Evolutionary conservation across 2,888 invertebrate species (phyloP).

Genomic region (Andrena trimmerana): DNA sequence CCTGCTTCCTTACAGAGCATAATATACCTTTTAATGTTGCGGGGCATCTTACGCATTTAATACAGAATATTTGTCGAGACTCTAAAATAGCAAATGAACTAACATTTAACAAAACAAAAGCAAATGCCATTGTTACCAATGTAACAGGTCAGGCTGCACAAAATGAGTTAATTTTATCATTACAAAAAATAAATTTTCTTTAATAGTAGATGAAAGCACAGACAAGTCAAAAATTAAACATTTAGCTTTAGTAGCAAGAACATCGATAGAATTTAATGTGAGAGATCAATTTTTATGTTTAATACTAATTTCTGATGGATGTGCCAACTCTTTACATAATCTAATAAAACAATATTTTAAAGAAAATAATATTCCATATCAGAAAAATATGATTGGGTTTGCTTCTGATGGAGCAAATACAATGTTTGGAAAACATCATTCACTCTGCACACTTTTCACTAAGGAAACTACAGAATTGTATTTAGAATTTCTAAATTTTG

Average conservation of each 20-base stretch:
- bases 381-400: neutral
- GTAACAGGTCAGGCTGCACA: neutral
- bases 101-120: neutral
- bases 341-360: neutral
- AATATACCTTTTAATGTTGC: neutral
- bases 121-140: neutral
- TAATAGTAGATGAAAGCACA: neutral
- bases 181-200: neutral
- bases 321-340: neutral
- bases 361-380: neutral
- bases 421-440: neutral
- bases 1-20: neutral
- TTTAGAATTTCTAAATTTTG: slow-evolving; percentile 3
- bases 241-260: neutral
- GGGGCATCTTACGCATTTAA: neutral
- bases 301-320: neutral
- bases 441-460: neutral
- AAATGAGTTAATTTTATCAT: neutral
- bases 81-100: neutral
- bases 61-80: neutral
- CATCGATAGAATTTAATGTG: neutral
- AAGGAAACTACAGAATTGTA: neutral
- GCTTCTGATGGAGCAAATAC: neutral
- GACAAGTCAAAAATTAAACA: neutral
- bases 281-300: neutral